Evolutionary conservation across 2,113 vertebrate genomes (phyloP).

Genomic region (Prinia subflava): DNA sequence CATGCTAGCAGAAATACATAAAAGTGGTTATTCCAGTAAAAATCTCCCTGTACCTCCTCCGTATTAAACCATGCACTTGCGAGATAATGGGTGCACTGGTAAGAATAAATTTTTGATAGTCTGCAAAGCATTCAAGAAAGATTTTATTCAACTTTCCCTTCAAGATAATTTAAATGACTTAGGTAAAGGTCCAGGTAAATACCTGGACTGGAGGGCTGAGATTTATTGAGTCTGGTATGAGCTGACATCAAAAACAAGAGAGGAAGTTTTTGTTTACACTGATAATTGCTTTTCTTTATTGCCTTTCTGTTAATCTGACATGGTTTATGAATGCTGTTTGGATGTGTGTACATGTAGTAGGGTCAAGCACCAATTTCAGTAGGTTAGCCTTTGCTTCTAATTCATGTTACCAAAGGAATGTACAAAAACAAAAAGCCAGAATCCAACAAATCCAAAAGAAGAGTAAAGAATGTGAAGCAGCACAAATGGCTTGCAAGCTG

Average conservation of each 20-base stretch:
- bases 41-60: neutral
- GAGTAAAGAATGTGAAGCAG: neutral
- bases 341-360: neutral
- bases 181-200: neutral
- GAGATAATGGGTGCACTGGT: neutral
- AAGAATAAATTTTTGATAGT: neutral
- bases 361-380: neutral
- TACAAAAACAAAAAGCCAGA: neutral
- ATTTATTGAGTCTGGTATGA: neutral
- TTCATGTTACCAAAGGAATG: neutral
- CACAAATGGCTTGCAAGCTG: neutral
- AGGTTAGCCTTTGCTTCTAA: neutral
- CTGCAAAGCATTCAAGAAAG: neutral
- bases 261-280: neutral
- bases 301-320: neutral
- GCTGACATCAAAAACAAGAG: neutral
- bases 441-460: neutral
- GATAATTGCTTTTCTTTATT: neutral
- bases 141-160: neutral
- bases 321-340: neutral
- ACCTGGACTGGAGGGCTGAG: neutral
- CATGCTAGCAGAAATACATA: neutral
- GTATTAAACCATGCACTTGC: neutral
- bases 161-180: neutral
- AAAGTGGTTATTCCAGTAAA: neutral